phyloP scores from a whole-genome alignment of 2,797 vertebrate species.

The Acipenser oxyrinchus region DNA sequence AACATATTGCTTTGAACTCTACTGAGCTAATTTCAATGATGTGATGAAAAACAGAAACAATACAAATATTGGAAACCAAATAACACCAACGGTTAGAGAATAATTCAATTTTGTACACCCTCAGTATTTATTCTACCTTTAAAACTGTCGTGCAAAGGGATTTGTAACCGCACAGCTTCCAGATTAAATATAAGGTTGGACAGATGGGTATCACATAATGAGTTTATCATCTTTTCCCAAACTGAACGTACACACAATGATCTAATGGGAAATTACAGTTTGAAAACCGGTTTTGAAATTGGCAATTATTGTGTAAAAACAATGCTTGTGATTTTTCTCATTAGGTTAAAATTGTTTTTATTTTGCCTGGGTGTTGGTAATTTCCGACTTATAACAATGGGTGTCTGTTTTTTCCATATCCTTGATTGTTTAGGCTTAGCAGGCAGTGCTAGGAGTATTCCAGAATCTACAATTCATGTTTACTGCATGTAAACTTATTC shows the following conservation, averaged over 20 bases:
- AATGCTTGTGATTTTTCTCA: constrained; percentile 36
- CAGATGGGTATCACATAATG: no score
- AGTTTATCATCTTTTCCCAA: constrained; percentile 20
- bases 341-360: constrained; percentile 29
- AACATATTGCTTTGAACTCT: no score
- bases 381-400: constrained; percentile 19
- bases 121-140: no score
- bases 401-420: constrained; percentile 19
- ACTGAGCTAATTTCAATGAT: no score
- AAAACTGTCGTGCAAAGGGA: no score
- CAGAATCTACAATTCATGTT: background rate
- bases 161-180: no score
- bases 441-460: background rate
- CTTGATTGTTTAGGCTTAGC: constrained; percentile 1
- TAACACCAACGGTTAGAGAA: no score
- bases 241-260: constrained; percentile 22
- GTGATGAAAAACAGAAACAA: no score
- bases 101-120: no score
- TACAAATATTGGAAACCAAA: no score
- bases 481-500: no score
- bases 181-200: no score
- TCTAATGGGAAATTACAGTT: constrained; percentile 29
- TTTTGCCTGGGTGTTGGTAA: constrained; percentile 20
- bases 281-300: constrained; percentile 29
- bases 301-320: constrained; percentile 39